Base-by-base conservation (phyloP, 2,113 vertebrate species). In the Merops nubicus region DNA sequence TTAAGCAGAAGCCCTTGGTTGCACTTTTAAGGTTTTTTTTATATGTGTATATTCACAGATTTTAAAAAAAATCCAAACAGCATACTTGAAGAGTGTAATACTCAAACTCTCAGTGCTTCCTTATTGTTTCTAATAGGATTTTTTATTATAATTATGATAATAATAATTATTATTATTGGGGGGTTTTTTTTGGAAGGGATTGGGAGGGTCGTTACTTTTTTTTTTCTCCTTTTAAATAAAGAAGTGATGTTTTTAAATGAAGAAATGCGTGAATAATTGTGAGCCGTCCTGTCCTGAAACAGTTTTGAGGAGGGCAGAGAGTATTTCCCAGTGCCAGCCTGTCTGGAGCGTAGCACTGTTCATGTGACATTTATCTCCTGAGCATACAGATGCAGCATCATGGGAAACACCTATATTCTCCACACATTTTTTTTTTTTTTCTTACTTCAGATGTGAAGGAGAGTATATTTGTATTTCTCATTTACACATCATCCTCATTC, bases 101-200 rank as follows among this genome's bases (percentile, higher is more conserved):
- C 99, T 99, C 99, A 98, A 97, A 99, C 99, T 98, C 98, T 99
- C 99, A 99, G 99, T 99, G 99, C 99, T 99, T 99, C 99, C 99
- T 98, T 99, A 98, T 97, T 97, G 98, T 98, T 99, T 99, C 98
- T 99, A 98, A 98, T 99, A 98, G 98, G 98, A 98, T 98, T 98
- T 98, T 98, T 98, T 98, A 99, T 99, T 98, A 98, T 98, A 95
- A 96, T 98, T 97, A 97, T 97, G 79, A 98, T 98, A 95, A 96
- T 98, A 96, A 97, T 97, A 79, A 98, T 97, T 60, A 96, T 98
- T 80, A 94, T 96, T 98, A 97, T 68, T 69, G 96, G 95, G 86
- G 45, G 95, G 97, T 96, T 97, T 95, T 96, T 97, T 95, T 98
- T 97, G 85, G 91, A 97, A 97, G 85, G 97, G 97, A 81, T 94